Evolutionary conservation across 2,113 vertebrate genomes (phyloP).

Genomic region (Rostratula benghalensis): DNA sequence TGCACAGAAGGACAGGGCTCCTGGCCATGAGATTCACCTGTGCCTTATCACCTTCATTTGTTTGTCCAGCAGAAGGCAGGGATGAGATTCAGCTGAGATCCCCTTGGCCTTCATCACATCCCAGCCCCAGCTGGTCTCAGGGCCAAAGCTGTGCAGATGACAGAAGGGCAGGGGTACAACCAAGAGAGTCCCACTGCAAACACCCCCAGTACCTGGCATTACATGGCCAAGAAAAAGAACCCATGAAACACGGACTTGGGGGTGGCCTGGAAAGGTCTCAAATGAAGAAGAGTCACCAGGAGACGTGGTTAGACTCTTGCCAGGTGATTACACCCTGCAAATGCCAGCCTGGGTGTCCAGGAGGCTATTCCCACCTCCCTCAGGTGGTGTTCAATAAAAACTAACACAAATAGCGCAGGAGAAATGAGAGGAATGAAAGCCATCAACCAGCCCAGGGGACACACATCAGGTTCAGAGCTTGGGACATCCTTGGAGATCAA

Average conservation of each 20-base stretch:
- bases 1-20: not conserved
- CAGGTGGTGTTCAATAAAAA: not conserved
- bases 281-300: not conserved
- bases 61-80: not conserved
- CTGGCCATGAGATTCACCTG: not conserved
- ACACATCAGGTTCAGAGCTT: not conserved
- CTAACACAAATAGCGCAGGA: not conserved
- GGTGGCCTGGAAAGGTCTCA: not conserved
- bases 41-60: not conserved
- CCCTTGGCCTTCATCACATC: not conserved
- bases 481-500: not conserved
- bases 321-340: not conserved
- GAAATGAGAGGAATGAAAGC: not conserved
- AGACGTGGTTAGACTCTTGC: not conserved
- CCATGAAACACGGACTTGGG: not conserved
- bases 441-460: not conserved
- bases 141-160: not conserved
- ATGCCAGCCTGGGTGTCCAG: not conserved
- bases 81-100: not conserved
- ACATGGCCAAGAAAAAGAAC: not conserved
- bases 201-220: accelerated
- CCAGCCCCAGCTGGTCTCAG: not conserved
- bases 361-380: conserved; percentile 3
- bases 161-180: not conserved
- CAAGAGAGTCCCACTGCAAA: not conserved